Conservation (phyloP, 1,140 invertebrate genomes). For the Drosophila nebulosa region DNA sequence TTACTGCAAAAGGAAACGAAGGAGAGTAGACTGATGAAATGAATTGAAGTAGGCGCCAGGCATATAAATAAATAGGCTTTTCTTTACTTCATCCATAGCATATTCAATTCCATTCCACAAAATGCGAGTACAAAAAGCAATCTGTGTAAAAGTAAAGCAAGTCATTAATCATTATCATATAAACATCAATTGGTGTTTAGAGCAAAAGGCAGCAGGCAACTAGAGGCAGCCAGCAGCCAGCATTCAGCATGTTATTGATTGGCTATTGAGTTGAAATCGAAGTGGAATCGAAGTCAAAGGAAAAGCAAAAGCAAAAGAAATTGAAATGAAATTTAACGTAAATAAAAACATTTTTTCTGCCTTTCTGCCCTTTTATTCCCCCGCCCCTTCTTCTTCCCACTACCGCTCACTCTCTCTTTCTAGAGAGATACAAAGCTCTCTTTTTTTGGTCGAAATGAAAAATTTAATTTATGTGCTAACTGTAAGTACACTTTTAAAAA, state of each 20-base stretch:
- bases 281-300: constrained; percentile 25
- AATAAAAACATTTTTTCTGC: constrained; percentile 39
- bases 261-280: constrained; percentile 45
- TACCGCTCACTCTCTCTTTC: neutral
- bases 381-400: neutral
- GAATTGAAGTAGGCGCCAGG: constrained; percentile 35
- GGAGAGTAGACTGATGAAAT: neutral
- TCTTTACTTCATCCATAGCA: constrained; percentile 8
- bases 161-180: constrained; percentile 75
- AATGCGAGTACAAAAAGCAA: constrained; percentile 36
- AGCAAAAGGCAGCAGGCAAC: constrained; percentile 19
- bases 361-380: neutral
- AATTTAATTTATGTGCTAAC: constrained; percentile 64
- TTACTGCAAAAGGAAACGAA: neutral
- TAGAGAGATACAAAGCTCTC: no score
- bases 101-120: neutral
- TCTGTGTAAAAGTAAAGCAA: constrained; percentile 54
- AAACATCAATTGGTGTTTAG: constrained; percentile 72
- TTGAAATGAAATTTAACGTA: constrained; percentile 58
- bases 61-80: constrained; percentile 53
- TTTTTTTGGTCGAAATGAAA: constrained; percentile 47
- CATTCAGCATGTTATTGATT: constrained; percentile 51
- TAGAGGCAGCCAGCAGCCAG: constrained; percentile 19
- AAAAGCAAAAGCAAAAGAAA: constrained; percentile 37
- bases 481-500: constrained; percentile 23